Percentiles rank a stretch among this genome's conserved stretches.
Evolutionary conservation across 1,140 invertebrate genomes (phyloP).

Genomic region (Adoxophyes honmai): DNA sequence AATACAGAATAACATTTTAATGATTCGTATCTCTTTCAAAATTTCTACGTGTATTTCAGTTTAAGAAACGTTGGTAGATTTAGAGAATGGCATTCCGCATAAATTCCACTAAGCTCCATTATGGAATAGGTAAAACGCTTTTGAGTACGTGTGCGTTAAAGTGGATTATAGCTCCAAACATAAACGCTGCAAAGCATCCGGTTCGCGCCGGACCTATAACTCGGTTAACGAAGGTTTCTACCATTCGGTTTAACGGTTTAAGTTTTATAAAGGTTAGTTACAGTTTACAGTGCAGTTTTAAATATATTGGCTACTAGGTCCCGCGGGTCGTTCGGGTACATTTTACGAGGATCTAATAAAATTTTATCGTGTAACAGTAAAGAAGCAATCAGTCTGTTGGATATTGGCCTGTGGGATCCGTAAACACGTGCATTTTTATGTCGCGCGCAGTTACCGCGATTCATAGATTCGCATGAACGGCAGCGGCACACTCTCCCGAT

Average conservation of each 20-base stretch:
- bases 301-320: constrained; percentile 70
- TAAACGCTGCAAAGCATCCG: too few relatives aligned
- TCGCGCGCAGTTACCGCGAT: constrained; percentile 47
- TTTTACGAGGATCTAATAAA: constrained; percentile 73
- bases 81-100: too few relatives aligned
- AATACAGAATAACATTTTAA: too few relatives aligned
- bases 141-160: too few relatives aligned
- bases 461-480: constrained; percentile 26
- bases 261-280: constrained; percentile 61
- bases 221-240: constrained; percentile 18
- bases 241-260: constrained; percentile 43
- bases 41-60: too few relatives aligned
- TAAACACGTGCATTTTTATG: constrained; percentile 74
- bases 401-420: constrained; percentile 67
- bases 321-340: constrained; percentile 66
- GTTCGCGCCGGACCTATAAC: too few relatives aligned
- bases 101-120: too few relatives aligned
- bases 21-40: too few relatives aligned
- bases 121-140: too few relatives aligned
- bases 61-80: too few relatives aligned
- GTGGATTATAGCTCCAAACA: too few relatives aligned
- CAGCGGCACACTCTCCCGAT: background rate
- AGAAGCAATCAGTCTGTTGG: constrained; percentile 73
- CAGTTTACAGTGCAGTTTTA: constrained; percentile 67
- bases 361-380: constrained; percentile 75